Percentiles rank a stretch among this genome's conserved stretches.
These are phyloP conservation scores for Gymnopithys bicolor DNA, from an alignment of 2,797 vertebrate genomes.

Conservation along the genomic window DNA sequence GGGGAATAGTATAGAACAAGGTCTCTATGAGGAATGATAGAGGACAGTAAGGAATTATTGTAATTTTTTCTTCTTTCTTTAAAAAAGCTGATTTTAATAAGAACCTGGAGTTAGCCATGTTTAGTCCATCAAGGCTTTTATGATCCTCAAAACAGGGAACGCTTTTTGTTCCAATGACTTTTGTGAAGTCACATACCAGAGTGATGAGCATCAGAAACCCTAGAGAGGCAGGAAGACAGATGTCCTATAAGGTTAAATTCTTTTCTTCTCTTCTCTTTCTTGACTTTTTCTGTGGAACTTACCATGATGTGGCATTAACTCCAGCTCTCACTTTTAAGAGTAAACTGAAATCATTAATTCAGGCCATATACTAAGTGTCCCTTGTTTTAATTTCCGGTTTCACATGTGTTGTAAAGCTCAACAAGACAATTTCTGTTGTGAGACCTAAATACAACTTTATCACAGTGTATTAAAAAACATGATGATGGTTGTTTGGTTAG, in stretches of 20 bases:
- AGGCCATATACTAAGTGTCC: not conserved
- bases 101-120: constrained; percentile 16
- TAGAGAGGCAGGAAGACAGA: constrained; percentile 40
- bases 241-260: constrained; percentile 48
- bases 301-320: not conserved
- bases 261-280: not conserved
- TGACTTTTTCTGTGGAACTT: not conserved
- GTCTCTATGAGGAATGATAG: not conserved
- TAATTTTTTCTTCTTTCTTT: not conserved
- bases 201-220: constrained; percentile 38
- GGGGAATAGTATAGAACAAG: not conserved
- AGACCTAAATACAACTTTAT: not conserved
- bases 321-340: not conserved
- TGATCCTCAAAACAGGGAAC: constrained; percentile 41
- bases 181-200: constrained; percentile 54
- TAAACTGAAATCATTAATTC: not conserved
- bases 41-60: not conserved
- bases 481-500: constrained; percentile 57
- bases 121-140: constrained; percentile 25
- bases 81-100: constrained; percentile 9
- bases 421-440: not conserved
- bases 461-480: not conserved
- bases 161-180: constrained; percentile 41
- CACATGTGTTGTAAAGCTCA: not conserved
- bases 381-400: not conserved